Evolutionary conservation across 2,888 invertebrate species (phyloP).

Genomic region (Ditylenchus weischeri): DNA sequence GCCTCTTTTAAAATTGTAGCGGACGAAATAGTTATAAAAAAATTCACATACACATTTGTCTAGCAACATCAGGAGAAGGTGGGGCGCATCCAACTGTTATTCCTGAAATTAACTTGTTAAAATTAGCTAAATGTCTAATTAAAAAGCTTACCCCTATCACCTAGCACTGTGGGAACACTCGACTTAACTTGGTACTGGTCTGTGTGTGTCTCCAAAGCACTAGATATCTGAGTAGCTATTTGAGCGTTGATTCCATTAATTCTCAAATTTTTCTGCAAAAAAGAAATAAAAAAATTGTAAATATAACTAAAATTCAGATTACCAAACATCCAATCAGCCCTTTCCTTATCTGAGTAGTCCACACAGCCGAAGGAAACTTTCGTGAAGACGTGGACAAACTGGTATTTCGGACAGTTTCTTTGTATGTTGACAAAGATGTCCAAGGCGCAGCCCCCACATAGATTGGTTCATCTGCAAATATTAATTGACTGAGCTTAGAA

Average conservation of each 20-base stretch:
- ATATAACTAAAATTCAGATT: too few species aligned
- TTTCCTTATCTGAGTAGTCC: slow-evolving; percentile 36
- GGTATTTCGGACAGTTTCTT: neutral
- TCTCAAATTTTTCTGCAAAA: slow-evolving; percentile 47
- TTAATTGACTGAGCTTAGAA: neutral
- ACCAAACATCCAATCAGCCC: slow-evolving; percentile 51
- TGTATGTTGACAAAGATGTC: neutral
- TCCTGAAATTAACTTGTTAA: slow-evolving; percentile 12
- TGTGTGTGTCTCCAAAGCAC: slow-evolving; percentile 35
- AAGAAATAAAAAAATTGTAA: too few species aligned
- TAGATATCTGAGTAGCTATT: slow-evolving; percentile 53
- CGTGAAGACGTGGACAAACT: neutral
- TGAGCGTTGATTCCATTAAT: slow-evolving; percentile 56
- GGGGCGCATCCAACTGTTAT: slow-evolving; percentile 28
- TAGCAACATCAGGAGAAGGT: slow-evolving; percentile 7
- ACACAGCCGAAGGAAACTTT: slow-evolving; percentile 33
- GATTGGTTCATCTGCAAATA: slow-evolving; percentile 43
- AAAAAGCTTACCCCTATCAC: neutral
- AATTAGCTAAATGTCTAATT: neutral
- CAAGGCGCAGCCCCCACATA: slow-evolving; percentile 45
- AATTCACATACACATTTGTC: too few species aligned
- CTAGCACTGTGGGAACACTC: slow-evolving; percentile 1
- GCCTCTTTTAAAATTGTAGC: too few species aligned
- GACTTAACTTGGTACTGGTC: neutral
- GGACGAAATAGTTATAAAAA: too few species aligned